phyloP scores from a whole-genome alignment of 1,140 invertebrate species.

The Schlechtendalia chinensis region DNA sequence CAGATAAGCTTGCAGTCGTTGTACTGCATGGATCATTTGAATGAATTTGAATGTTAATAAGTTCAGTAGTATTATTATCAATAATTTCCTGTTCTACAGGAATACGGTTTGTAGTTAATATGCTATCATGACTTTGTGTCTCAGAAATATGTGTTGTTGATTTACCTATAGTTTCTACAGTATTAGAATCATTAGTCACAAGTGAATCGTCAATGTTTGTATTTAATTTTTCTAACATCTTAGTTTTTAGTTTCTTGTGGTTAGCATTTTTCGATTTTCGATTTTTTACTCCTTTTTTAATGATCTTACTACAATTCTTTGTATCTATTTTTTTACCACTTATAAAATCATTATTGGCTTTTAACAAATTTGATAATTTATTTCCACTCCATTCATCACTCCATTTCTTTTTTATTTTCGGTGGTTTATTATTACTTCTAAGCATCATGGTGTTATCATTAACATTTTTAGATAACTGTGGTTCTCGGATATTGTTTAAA shows the following conservation, averaged over 20 bases:
- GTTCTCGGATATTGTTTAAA: background rate
- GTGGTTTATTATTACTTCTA: background rate
- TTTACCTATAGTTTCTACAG: too few species aligned
- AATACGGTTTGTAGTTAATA: background rate
- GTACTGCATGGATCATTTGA: background rate
- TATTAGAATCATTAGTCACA: background rate
- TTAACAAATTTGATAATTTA: background rate
- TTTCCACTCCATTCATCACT: conserved; percentile 2
- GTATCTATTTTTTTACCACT: background rate
- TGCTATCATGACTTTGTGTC: background rate
- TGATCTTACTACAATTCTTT: background rate
- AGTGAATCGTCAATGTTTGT: background rate
- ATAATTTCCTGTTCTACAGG: background rate
- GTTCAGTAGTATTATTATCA: background rate
- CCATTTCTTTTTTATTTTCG: conserved; percentile 20
- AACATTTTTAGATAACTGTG: background rate
- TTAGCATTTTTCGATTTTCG: background rate
- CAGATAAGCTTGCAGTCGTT: background rate
- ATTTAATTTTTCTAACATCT: background rate
- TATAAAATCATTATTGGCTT: background rate
- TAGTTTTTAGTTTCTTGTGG: background rate
- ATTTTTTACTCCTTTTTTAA: background rate
- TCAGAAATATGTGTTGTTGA: background rate
- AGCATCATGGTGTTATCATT: background rate
- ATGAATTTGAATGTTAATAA: background rate